A percentile compares a stretch with the other conserved stretches of the same genome.
Evolutionary conservation across 2,797 vertebrate species (phyloP).

Genomic region (Pangasius sanitwongsei): DNA sequence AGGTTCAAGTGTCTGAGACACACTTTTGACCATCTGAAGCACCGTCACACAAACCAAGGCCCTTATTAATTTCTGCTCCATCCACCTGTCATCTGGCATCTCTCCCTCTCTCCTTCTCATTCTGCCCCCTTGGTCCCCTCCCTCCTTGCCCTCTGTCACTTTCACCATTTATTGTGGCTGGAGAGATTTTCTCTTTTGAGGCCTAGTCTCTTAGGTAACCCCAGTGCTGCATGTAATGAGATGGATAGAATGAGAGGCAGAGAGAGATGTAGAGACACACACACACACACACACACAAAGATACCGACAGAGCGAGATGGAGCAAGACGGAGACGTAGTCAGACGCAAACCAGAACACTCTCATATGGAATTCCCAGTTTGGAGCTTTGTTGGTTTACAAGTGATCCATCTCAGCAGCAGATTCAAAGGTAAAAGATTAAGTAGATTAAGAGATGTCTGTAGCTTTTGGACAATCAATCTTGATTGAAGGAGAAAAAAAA

Average conservation of each 20-base stretch:
- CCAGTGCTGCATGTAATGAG: constrained; percentile 83
- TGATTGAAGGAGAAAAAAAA: not conserved
- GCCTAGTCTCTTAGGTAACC: constrained; percentile 82
- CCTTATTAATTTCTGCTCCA: constrained; percentile 55
- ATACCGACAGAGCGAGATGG: constrained; percentile 32
- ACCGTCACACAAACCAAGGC: constrained; percentile 43
- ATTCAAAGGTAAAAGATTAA: constrained; percentile 42
- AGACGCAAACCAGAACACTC: constrained; percentile 63
- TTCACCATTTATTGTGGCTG: constrained; percentile 80
- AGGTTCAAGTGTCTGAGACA: constrained; percentile 39
- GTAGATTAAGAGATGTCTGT: constrained; percentile 12
- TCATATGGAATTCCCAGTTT: constrained; percentile 39
- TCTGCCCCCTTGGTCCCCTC: constrained; percentile 53
- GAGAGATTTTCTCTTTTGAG: constrained; percentile 83
- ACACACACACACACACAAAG: constrained; percentile 54
- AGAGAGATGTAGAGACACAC: constrained; percentile 56
- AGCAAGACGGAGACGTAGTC: constrained; percentile 62
- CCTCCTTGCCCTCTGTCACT: constrained; percentile 75
- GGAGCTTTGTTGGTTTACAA: constrained; percentile 30
- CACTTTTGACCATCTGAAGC: constrained; percentile 43
- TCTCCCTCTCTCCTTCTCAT: constrained; percentile 39
- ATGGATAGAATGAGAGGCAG: constrained; percentile 71
- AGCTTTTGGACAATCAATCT: not conserved
- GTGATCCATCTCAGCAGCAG: constrained; percentile 21
- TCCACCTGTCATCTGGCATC: constrained; percentile 62